phyloP scores from a whole-genome alignment of 2,888 invertebrate species.

The Amblyteles armatorius region DNA sequence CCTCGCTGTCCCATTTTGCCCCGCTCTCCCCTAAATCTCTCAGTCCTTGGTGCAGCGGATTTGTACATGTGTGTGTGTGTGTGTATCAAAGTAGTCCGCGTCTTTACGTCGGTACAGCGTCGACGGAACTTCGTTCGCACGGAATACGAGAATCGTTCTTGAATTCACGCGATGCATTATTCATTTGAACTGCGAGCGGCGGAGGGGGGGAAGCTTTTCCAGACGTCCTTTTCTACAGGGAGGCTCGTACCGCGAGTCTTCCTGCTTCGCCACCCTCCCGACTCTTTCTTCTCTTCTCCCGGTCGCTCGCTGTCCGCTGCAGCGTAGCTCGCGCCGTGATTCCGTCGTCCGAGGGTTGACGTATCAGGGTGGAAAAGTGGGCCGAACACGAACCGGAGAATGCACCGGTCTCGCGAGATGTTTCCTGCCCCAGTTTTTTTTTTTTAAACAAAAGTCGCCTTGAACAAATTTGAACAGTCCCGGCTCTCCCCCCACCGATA shows the following conservation, averaged over 20 bases:
- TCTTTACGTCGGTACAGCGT: slow-evolving; percentile 22
- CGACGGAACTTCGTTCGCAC: slow-evolving; percentile 55
- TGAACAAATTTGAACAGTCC: background rate
- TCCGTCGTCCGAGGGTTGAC: slow-evolving; percentile 27
- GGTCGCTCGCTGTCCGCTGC: background rate
- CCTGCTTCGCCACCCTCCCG: slow-evolving; percentile 38
- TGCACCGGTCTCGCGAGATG: background rate
- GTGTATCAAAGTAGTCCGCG: slow-evolving; percentile 19
- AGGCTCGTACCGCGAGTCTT: slow-evolving; percentile 49
- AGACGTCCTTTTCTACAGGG: slow-evolving; percentile 43
- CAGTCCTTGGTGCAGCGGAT: slow-evolving; percentile 4
- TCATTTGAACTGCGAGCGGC: slow-evolving; percentile 59
- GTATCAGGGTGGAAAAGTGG: slow-evolving; percentile 46
- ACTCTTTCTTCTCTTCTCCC: background rate
- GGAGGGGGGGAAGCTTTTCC: slow-evolving; percentile 25
- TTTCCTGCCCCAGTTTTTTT: background rate
- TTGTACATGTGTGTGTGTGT: slow-evolving; percentile 4
- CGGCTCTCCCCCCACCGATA: background rate
- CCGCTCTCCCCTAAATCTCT: too few species aligned
- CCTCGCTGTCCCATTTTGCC: too few species aligned
- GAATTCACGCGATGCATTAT: slow-evolving; percentile 69
- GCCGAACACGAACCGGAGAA: slow-evolving; percentile 27
- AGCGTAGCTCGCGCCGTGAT: slow-evolving; percentile 8
- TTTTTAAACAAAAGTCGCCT: background rate
- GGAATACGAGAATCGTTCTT: slow-evolving; percentile 68